phyloP scores from a whole-genome alignment of 2,113 vertebrate species.

The Melanotaenia duboulayi region DNA sequence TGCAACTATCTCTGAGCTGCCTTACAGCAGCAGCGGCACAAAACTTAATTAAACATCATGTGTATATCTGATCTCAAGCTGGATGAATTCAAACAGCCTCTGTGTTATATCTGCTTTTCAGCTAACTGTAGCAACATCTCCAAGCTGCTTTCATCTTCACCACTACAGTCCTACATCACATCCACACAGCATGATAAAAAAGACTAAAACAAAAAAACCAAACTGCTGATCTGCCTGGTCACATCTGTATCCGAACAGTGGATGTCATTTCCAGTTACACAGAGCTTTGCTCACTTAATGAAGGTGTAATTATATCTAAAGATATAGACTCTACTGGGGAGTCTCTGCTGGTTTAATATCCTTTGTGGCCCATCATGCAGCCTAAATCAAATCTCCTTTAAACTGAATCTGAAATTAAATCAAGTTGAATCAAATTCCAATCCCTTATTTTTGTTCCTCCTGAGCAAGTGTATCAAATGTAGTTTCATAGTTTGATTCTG shows the following conservation, averaged over 20 bases:
- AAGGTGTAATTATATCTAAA: conserved; percentile 35
- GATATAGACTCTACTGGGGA: conserved; percentile 10
- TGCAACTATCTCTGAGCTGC: neutral
- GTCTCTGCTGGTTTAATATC: conserved; percentile 42
- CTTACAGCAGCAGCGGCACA: neutral
- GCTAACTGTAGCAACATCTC: neutral
- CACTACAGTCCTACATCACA: neutral
- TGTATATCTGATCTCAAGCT: conserved; percentile 14
- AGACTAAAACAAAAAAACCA: no score
- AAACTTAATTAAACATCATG: conserved; percentile 6
- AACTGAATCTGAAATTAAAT: conserved; percentile 56
- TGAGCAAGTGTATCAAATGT: neutral
- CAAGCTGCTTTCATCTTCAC: conserved; percentile 7
- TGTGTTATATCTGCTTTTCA: neutral
- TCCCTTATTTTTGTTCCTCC: conserved; percentile 5
- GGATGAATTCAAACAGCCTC: conserved; percentile 9
- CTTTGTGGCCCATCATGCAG: conserved; percentile 13
- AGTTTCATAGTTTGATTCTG: neutral
- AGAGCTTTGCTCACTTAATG: conserved; percentile 33
- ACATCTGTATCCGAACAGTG: neutral
- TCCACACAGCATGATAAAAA: neutral
- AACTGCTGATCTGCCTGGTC: neutral
- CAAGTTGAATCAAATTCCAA: conserved; percentile 24
- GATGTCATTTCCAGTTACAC: conserved; percentile 23
- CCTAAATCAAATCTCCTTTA: conserved; percentile 37